A percentile compares a stretch with the other conserved stretches of the same genome.
Conservation (phyloP, 2,113 vertebrate genomes). For the Calidris pugnax region DNA sequence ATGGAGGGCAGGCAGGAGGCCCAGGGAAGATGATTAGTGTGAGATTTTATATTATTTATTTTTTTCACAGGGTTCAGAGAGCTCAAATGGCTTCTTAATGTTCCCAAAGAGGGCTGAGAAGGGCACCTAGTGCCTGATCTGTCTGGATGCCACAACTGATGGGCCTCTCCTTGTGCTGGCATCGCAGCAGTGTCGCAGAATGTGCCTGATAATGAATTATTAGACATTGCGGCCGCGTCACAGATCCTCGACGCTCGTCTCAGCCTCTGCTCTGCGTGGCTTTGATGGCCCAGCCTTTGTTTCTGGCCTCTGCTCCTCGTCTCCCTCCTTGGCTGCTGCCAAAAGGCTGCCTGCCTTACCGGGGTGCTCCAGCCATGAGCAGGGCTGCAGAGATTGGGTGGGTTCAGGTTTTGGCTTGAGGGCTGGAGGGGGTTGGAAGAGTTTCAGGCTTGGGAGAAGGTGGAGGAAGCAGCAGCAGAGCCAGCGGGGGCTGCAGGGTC, state of each 20-base stretch:
- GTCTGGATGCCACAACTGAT: neutral
- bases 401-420: neutral
- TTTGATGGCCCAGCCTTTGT: neutral
- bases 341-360: accelerated
- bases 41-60: neutral
- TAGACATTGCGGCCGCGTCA: neutral
- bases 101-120: neutral
- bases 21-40: neutral
- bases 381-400: neutral
- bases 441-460: neutral
- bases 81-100: neutral
- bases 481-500: neutral
- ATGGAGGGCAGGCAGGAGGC: neutral
- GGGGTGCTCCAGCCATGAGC: neutral
- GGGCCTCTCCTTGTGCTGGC: neutral
- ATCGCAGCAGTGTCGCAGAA: neutral
- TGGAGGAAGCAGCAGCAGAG: neutral
- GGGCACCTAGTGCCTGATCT: neutral
- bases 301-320: neutral
- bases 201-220: neutral
- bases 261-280: neutral
- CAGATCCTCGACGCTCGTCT: neutral
- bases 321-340: neutral
- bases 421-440: neutral
- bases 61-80: neutral